A percentile compares a stretch with the other conserved stretches of the same genome.
Conservation (phyloP, 2,888 invertebrate genomes). For the Mesorhabditis spiculigera region DNA sequence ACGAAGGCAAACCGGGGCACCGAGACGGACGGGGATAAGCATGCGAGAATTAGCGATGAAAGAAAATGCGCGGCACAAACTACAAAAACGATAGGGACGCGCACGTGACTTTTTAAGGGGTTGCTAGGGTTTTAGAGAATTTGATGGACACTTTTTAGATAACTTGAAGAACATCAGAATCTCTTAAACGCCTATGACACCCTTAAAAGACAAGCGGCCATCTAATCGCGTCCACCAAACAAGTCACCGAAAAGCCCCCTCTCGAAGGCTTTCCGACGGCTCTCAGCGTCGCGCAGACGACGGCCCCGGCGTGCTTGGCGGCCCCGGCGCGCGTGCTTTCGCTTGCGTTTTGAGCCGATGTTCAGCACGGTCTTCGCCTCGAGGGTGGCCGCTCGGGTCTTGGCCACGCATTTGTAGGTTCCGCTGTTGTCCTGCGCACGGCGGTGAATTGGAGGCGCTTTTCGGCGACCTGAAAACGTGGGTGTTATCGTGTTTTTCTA, state of each 20-base stretch:
- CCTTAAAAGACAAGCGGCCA: too few relatives aligned
- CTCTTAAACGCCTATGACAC: background rate
- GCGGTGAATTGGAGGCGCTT: constrained; percentile 67
- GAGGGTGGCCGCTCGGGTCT: constrained; percentile 60
- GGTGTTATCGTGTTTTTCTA: background rate
- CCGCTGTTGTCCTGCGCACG: constrained; percentile 70
- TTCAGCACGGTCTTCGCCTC: constrained; percentile 51
- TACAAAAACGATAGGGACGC: too few relatives aligned
- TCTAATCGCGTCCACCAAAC: constrained; percentile 18
- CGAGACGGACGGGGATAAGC: too few relatives aligned
- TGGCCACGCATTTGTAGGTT: constrained; percentile 70
- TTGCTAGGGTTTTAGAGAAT: too few relatives aligned
- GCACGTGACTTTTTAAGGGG: too few relatives aligned
- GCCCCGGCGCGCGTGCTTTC: constrained; percentile 44
- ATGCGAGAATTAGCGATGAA: too few relatives aligned
- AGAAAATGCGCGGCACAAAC: too few relatives aligned
- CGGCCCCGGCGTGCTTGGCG: constrained; percentile 31
- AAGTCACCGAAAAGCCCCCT: constrained; percentile 28
- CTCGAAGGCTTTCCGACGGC: constrained; percentile 10
- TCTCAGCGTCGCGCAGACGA: constrained; percentile 30
- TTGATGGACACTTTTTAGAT: too few relatives aligned
- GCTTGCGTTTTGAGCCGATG: constrained; percentile 55
- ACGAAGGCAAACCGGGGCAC: too few relatives aligned
- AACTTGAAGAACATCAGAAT: too few relatives aligned
- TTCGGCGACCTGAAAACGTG: constrained; percentile 62